Percentiles rank a stretch among this genome's conserved stretches.
These are phyloP conservation scores for Spicauda simplicius DNA, from an alignment of 2,888 invertebrate species.

Conservation along the genomic window DNA sequence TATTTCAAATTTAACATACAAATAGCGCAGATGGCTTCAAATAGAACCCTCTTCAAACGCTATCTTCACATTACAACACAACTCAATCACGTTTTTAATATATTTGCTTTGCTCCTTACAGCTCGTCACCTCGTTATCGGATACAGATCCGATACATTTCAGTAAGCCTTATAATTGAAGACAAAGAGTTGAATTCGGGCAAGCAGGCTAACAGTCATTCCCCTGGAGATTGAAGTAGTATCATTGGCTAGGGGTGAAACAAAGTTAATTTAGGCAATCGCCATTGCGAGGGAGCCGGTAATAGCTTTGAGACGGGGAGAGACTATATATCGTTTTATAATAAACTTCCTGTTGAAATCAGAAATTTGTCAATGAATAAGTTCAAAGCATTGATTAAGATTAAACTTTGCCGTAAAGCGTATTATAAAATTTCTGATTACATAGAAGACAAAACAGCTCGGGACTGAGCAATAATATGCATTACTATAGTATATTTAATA, in stretches of 20 bases:
- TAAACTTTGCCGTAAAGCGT: too few relatives aligned
- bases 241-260: conserved; percentile 49
- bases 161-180: not conserved
- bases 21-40: conserved; percentile 24
- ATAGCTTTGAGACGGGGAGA: conserved; percentile 28
- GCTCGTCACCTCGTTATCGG: conserved; percentile 29
- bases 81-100: conserved; percentile 35
- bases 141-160: not conserved
- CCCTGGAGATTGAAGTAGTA: conserved; percentile 49
- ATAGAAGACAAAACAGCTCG: too few relatives aligned
- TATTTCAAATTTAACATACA: conserved; percentile 16
- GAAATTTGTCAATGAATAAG: too few relatives aligned
- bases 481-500: too few relatives aligned
- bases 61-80: conserved; percentile 17
- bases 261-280: conserved; percentile 51
- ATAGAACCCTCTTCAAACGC: conserved; percentile 2
- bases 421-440: too few relatives aligned
- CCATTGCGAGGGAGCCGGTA: conserved; percentile 44
- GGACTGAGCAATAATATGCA: too few relatives aligned
- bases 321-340: too few relatives aligned
- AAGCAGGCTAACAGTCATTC: conserved; percentile 11
- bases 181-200: not conserved
- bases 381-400: too few relatives aligned
- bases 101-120: conserved; percentile 31
- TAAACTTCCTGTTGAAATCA: too few relatives aligned